phyloP scores from a whole-genome alignment of 2,888 invertebrate species.

The Drosophila anomelani region DNA sequence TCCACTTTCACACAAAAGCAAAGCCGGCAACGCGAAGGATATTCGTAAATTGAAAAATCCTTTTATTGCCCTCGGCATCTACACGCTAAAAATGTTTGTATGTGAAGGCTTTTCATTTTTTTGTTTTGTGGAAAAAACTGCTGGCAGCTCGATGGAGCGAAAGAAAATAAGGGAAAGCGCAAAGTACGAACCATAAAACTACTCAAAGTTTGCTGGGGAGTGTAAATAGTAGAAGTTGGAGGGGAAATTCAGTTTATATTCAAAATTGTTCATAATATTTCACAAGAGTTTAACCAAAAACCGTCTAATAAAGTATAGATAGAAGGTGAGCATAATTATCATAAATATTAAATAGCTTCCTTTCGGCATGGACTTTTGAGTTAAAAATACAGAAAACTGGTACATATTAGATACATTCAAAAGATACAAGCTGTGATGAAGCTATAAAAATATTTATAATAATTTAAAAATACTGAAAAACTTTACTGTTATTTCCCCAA shows the following conservation, averaged over 20 bases:
- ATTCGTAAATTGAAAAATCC: slow-evolving; percentile 38
- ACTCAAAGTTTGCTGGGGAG: background rate
- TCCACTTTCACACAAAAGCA: slow-evolving; percentile 14
- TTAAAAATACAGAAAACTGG: background rate
- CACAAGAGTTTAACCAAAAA: no score
- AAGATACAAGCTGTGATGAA: background rate
- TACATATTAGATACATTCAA: background rate
- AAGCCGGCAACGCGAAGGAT: slow-evolving; percentile 13
- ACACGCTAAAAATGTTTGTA: slow-evolving; percentile 26
- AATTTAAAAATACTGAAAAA: background rate
- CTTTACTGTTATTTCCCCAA: background rate
- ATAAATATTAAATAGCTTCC: no score
- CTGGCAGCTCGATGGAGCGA: background rate
- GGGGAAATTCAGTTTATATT: no score
- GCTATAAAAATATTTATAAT: background rate
- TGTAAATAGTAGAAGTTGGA: background rate
- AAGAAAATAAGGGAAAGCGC: background rate
- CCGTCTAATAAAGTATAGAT: no score
- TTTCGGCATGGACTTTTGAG: no score
- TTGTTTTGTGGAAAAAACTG: background rate
- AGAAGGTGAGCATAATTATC: no score
- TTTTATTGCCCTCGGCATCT: slow-evolving; percentile 26
- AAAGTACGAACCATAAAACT: background rate
- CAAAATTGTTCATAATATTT: no score
- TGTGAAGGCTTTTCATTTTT: slow-evolving; percentile 24